These are phyloP conservation scores for Gnathonemus echidnorhynchus DNA, from an alignment of 2,113 vertebrate species.

Conservation along the genomic window DNA sequence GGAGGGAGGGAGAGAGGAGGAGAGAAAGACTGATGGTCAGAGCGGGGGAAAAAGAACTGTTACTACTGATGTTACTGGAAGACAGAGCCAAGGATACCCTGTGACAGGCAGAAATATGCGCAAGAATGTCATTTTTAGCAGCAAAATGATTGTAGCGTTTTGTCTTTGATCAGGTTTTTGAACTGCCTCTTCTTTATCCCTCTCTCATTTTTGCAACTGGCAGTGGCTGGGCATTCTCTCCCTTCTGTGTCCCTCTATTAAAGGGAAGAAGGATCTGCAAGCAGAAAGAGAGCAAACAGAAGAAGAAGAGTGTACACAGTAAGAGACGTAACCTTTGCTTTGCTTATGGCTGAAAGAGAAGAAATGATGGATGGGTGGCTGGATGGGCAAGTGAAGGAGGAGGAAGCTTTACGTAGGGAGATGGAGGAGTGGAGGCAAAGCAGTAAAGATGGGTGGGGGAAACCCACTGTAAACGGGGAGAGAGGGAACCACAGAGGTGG, in stretches of 20 bases:
- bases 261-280: slow-evolving; percentile 51
- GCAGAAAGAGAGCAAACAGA: slow-evolving; percentile 43
- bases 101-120: slow-evolving; percentile 36
- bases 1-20: slow-evolving; percentile 22
- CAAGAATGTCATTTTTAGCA: slow-evolving; percentile 44
- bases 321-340: slow-evolving; percentile 47
- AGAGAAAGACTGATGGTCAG: slow-evolving; percentile 45
- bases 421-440: slow-evolving; percentile 26
- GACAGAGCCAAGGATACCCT: slow-evolving; percentile 52
- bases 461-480: background rate
- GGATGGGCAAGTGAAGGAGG: background rate
- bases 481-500: slow-evolving; percentile 24
- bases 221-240: slow-evolving; percentile 37
- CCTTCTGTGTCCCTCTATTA: slow-evolving; percentile 30
- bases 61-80: slow-evolving; percentile 61
- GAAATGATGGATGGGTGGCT: background rate
- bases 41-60: slow-evolving; percentile 57
- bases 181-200: slow-evolving; percentile 22
- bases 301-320: slow-evolving; percentile 40
- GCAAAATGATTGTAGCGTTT: slow-evolving; percentile 39
- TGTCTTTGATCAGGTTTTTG: slow-evolving; percentile 22
- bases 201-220: slow-evolving; percentile 24
- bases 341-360: slow-evolving; percentile 5
- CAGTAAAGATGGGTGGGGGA: slow-evolving; percentile 17
- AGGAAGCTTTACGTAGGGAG: background rate